Conservation (phyloP, 2,113 vertebrate species). For the Zapornia atra region DNA sequence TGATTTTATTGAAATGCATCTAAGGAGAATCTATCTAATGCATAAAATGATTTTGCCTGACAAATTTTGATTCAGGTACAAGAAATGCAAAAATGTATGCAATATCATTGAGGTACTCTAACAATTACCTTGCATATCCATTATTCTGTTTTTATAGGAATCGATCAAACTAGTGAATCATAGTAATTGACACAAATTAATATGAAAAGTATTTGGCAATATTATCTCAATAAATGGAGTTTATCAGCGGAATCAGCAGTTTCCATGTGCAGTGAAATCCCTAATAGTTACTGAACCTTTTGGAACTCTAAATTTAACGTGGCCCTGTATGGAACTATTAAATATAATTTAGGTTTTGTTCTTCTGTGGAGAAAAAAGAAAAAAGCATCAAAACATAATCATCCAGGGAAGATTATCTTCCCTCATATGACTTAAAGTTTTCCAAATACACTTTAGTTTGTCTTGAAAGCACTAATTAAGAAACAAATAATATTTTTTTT, state of each 20-base stretch:
- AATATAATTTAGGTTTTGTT: neutral
- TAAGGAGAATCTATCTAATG: neutral
- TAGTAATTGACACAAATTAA: neutral
- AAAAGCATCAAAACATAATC: neutral
- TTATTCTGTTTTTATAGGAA: neutral
- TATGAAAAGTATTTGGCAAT: neutral
- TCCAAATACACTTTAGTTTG: rapidly evolving
- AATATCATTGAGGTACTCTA: neutral
- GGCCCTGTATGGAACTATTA: neutral
- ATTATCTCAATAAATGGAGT: neutral
- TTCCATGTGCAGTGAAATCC: neutral
- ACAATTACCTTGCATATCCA: neutral
- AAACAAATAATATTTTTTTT: neutral
- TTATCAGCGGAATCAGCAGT: neutral
- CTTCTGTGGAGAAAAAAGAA: neutral
- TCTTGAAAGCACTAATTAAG: neutral
- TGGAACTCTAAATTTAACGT: neutral
- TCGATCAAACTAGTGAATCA: neutral
- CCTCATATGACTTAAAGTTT: neutral
- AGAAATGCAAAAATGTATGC: neutral
- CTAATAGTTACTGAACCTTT: neutral
- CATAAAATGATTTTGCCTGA: neutral
- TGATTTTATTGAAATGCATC: neutral
- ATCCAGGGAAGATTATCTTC: neutral
- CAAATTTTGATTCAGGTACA: neutral